Conservation (phyloP, 2,888 invertebrate species). For the Lordiphosa fenestrarum region DNA sequence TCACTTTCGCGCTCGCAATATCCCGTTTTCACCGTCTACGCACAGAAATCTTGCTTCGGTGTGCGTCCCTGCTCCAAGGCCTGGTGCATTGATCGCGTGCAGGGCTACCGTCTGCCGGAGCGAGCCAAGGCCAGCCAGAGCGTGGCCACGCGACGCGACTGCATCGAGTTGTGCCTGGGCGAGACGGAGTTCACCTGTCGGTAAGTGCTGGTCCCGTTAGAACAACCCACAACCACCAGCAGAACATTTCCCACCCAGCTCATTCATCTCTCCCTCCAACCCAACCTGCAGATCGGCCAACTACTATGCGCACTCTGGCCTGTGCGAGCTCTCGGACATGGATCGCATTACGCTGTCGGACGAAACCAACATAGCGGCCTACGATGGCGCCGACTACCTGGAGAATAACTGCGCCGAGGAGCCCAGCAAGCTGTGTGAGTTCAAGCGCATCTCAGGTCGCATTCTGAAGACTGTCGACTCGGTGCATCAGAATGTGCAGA, state of each 20-base stretch:
- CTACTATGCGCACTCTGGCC: slow-evolving; percentile 92
- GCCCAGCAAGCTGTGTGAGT: slow-evolving; percentile 95
- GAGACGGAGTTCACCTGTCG: slow-evolving; percentile 94
- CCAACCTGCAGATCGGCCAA: slow-evolving; percentile 90
- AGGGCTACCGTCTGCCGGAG: slow-evolving; percentile 89
- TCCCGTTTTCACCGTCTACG: slow-evolving; percentile 96
- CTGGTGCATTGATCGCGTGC: slow-evolving; percentile 95
- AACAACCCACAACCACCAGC: slow-evolving; percentile 11
- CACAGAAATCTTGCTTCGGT: slow-evolving; percentile 93
- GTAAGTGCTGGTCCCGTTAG: slow-evolving; percentile 82
- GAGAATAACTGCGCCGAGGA: slow-evolving; percentile 97
- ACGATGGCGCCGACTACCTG: slow-evolving; percentile 89
- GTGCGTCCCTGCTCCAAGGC: slow-evolving; percentile 92
- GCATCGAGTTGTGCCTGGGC: slow-evolving; percentile 91
- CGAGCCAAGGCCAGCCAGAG: slow-evolving; percentile 87
- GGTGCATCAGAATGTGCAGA: slow-evolving; percentile 93
- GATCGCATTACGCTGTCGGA: slow-evolving; percentile 94
- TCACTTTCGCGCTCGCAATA: slow-evolving; percentile 93
- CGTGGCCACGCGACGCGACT: slow-evolving; percentile 89
- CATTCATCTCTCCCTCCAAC: slow-evolving; percentile 1
- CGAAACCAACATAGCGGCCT: slow-evolving; percentile 87
- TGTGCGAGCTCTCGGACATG: slow-evolving; percentile 95
- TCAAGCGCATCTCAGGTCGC: slow-evolving; percentile 92
- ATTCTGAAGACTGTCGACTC: slow-evolving; percentile 96
- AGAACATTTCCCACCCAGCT: slow-evolving; percentile 1